Base-by-base conservation (phyloP, 2,113 vertebrate genomes). In the Albula glossodonta region DNA sequence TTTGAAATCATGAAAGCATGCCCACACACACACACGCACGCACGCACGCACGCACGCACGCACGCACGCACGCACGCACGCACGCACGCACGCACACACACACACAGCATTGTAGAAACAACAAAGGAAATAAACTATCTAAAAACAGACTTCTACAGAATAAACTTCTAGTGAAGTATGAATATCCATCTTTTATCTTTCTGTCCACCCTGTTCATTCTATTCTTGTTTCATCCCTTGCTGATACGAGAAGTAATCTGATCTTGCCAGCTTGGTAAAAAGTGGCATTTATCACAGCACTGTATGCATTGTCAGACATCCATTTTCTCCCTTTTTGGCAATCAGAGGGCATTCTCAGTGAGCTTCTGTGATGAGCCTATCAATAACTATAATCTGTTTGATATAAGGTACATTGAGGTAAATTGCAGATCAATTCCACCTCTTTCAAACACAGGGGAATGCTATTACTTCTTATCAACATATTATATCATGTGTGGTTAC, bases 1-100 rank as follows among this genome's bases (percentile, higher is more conserved):
- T 19, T 57, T 85, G 60, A 88, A 63, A 63, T 85, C 74, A 81
- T 80, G n/a, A n/a, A 78, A 13, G 11, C 10, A 50, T n/a, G 51
- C 50, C 82, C 49, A 13, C 66, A 83, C 31, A 74, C 50, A 63
- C 48, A 15, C 63, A 48, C 83, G 82, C 49, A 78, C 84, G 82
- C 83, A 83, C 53, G 80, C 8, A 51, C 63, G 11, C 77, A 84
- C 57, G 66, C 12, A 48, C 83, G 48, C 51, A 31, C 52, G n/a
- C 52, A 6, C 52, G 11, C 52, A 6, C 52, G 11, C 5, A 6
- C 52, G 52, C 52, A 56, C 5, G 5, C 52, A 22, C 17, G 22
- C 57, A 52, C 22, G 41, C 49, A 25, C 60, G 12, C 17, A 51
- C 63, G 9, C 82, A 84, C 83, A 74, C 83, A 74, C 60, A 81